Evolutionary conservation across 1,140 invertebrate species (phyloP), one percentile per base, ranked within the genome.

Genomic region (Amphibalanus amphitrite): DNA sequence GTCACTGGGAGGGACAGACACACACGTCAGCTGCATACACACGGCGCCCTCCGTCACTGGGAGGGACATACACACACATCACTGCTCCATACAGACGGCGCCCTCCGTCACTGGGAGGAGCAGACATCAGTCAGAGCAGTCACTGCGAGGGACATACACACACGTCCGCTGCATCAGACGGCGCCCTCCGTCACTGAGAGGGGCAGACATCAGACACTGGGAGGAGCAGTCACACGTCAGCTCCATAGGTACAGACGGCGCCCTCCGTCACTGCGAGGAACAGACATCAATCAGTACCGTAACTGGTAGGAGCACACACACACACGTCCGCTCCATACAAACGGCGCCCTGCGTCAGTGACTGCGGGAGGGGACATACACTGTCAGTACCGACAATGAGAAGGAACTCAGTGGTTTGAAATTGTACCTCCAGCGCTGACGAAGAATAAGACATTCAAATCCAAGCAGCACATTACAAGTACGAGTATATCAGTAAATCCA

Each of bases 121-220:
- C 4, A 29, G 4, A 70, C 26, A 70, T 8, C 26, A n/a, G 30
- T n/a, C n/a, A n/a, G n/a, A n/a, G n/a, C n/a, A n/a, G n/a, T n/a
- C n/a, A n/a, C n/a, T n/a, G n/a, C n/a, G n/a, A n/a, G n/a, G n/a
- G n/a, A n/a, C n/a, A n/a, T n/a, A n/a, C n/a, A n/a, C n/a, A n/a
- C n/a, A n/a, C n/a, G 28, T 70, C n/a, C 6, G 64, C 29, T 70
- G 3, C 29, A n/a, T 10, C n/a, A 6, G 26, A 4, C 4, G 4
- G 4, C 15, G 15, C 33, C 33, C 33, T 38, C 33, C 33, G 33
- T 38, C 33, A 38, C 33, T 38, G 29, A 4, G 20, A 71, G n/a
- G 29, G 20, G 71, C 70, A 71, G 6, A 69, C 70, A 71, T 23
- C 69, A 3, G 72, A 4, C 28, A 3, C 29, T 70, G 6, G n/a